Percentiles rank a stretch among this genome's conserved stretches.
These are phyloP conservation scores for Fregata magnificens DNA, from an alignment of 2,113 vertebrate genomes.

Conservation along the genomic window DNA sequence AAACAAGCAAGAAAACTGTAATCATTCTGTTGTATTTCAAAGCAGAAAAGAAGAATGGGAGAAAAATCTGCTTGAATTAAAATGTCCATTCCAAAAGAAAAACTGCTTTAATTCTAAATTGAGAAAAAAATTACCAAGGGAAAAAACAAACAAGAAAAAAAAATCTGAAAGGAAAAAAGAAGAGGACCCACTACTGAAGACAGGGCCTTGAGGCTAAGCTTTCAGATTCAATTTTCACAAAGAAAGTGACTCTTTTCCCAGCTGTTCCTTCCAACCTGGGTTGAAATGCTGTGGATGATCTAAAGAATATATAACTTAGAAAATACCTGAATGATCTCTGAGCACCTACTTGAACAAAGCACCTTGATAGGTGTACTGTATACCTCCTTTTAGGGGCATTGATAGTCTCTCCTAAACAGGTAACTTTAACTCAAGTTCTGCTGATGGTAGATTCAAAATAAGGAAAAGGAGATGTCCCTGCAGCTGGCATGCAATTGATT, in stretches of 20 bases:
- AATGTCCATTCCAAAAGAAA: background rate
- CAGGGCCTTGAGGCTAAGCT: background rate
- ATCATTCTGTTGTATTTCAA: background rate
- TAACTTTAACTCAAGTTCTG: background rate
- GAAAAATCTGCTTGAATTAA: background rate
- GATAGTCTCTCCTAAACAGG: background rate
- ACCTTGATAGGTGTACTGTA: background rate
- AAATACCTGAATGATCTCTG: background rate
- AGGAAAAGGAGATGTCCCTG: background rate
- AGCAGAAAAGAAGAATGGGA: background rate
- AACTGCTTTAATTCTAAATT: background rate
- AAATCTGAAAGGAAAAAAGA: background rate
- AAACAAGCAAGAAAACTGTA: background rate
- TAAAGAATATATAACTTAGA: background rate
- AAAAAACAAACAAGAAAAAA: background rate
- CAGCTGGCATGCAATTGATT: background rate
- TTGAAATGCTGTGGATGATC: background rate
- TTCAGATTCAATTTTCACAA: background rate
- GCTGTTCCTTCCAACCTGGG: background rate
- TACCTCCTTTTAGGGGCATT: background rate
- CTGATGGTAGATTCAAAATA: background rate
- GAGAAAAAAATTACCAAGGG: rapidly evolving
- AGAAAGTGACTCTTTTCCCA: background rate
- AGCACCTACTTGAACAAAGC: background rate
- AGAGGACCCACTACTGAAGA: background rate